Conservation (phyloP, 1,140 invertebrate species). For the Ips nitidus region DNA sequence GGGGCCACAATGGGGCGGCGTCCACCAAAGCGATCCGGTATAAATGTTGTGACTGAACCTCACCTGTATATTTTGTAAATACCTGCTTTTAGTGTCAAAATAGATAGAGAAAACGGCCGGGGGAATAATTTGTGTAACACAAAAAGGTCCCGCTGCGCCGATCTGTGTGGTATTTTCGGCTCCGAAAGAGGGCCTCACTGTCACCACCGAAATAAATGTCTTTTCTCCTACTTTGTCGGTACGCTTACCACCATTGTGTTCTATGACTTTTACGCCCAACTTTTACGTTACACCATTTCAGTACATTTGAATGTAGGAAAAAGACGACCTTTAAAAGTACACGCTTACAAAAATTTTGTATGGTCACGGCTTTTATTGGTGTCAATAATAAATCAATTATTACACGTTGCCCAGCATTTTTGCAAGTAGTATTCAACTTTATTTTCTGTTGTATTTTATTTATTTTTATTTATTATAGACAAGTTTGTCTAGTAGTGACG, state of each 20-base stretch:
- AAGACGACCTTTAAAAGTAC: no score
- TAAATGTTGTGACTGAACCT: slow-evolving; percentile 32
- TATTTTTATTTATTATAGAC: no score
- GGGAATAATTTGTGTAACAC: slow-evolving; percentile 31
- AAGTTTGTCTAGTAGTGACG: no score
- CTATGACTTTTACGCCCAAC: slow-evolving; percentile 5
- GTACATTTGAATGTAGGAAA: no score
- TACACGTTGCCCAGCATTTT: no score
- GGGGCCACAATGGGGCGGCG: slow-evolving; percentile 24
- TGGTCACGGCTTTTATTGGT: no score
- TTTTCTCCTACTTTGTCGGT: slow-evolving; percentile 29
- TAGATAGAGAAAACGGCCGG: slow-evolving; percentile 27
- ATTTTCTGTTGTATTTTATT: no score
- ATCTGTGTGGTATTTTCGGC: slow-evolving; percentile 33
- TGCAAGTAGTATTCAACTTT: no score
- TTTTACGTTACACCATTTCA: no score
- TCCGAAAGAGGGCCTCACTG: slow-evolving; percentile 32
- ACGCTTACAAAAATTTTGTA: no score
- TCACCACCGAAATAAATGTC: slow-evolving; percentile 37
- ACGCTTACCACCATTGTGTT: slow-evolving; percentile 1
- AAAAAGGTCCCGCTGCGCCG: slow-evolving; percentile 22
- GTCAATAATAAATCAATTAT: no score
- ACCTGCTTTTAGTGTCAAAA: slow-evolving; percentile 38
- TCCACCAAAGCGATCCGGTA: slow-evolving; percentile 21
- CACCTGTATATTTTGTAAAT: slow-evolving; percentile 39